Evolutionary conservation across 30 jellyfish, hydroid and myxozoan genomes (phyloP).

Genomic region (Cassiopea andromeda): DNA sequence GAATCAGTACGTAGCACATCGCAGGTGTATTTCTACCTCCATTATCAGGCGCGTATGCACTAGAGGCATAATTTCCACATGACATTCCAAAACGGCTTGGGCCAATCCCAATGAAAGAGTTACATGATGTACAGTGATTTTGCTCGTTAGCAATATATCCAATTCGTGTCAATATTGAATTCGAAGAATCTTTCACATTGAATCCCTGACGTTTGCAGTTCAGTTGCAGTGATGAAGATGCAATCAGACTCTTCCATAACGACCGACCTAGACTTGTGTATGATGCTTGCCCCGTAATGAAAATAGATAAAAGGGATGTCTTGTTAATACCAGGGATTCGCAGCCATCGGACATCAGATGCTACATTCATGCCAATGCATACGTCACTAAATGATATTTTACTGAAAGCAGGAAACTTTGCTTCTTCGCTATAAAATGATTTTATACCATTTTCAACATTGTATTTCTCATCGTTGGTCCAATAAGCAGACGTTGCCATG

Average conservation of each 20-base stretch:
- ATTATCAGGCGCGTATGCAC: neutral
- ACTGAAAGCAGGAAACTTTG: conserved; percentile 39
- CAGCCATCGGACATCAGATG: conserved; percentile 19
- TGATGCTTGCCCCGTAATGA: neutral
- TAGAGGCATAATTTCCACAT: conserved; percentile 19
- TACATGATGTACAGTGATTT: conserved; percentile 8
- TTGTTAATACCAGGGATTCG: conserved; percentile 7
- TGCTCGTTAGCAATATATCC: conserved; percentile 17
- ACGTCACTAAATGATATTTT: neutral
- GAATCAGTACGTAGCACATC: conserved; percentile 15
- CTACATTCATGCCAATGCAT: conserved; percentile 19
- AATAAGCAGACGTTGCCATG: neutral
- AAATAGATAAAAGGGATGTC: conserved; percentile 5
- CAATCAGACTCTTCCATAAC: conserved; percentile 1
- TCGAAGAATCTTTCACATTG: neutral
- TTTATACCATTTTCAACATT: conserved; percentile 21
- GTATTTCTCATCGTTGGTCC: conserved; percentile 5
- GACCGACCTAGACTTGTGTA: neutral
- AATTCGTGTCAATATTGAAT: neutral
- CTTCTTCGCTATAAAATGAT: conserved; percentile 18
- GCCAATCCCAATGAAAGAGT: conserved; percentile 26
- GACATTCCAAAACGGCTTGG: neutral
- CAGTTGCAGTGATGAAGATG: conserved; percentile 1
- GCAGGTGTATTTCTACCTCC: conserved; percentile 16
- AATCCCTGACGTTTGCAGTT: conserved; percentile 25